Conservation (phyloP, 2,797 vertebrate species). For the Rhinoraja longicauda region DNA sequence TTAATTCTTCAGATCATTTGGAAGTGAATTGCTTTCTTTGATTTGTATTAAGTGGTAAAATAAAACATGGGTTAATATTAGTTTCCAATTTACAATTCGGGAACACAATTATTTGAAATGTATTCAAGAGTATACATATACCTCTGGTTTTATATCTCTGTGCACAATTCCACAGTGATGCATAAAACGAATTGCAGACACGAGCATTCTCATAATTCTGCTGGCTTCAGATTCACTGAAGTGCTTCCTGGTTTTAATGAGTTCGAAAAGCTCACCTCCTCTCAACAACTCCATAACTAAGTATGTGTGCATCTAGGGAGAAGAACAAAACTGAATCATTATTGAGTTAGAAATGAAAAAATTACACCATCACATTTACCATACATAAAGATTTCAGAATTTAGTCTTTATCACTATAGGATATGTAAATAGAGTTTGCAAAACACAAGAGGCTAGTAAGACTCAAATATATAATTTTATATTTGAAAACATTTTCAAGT, state of each 20-base stretch:
- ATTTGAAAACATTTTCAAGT: background rate
- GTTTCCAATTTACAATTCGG: background rate
- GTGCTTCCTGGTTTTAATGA: conserved; percentile 32
- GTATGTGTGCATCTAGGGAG: conserved; percentile 17
- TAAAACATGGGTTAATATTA: background rate
- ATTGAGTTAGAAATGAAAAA: background rate
- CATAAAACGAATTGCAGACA: conserved; percentile 33
- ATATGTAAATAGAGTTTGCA: conserved; percentile 17
- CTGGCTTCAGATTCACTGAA: conserved; percentile 36
- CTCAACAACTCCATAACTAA: conserved; percentile 20
- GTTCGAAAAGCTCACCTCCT: conserved; percentile 25
- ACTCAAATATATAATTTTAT: background rate
- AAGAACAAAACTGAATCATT: conserved; percentile 12
- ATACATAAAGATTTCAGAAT: background rate
- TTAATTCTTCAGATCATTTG: background rate
- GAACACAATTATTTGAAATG: background rate
- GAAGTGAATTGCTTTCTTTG: background rate
- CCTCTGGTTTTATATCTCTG: conserved; percentile 35
- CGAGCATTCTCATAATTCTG: conserved; percentile 13
- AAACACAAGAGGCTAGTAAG: background rate
- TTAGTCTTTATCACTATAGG: background rate
- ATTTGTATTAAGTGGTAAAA: background rate
- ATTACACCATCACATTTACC: background rate
- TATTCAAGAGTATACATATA: background rate
- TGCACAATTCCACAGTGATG: conserved; percentile 30